Evolutionary conservation across 2,113 vertebrate genomes (phyloP), one percentile per base, ranked within the genome.

Genomic region (Gasterosteus nipponicus): DNA sequence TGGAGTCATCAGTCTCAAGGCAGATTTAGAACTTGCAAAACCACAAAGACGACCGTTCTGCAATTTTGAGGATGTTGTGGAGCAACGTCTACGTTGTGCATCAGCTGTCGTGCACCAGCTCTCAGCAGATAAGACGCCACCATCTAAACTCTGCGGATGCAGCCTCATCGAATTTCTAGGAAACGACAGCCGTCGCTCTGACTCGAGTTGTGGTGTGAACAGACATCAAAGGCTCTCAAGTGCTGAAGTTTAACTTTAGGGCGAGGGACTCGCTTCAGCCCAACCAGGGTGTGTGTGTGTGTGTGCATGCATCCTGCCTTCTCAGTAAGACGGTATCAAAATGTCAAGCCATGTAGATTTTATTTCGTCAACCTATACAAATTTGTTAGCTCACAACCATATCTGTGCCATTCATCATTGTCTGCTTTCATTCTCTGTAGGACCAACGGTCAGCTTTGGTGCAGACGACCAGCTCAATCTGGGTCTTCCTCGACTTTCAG

Each of bases 151-250:
- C 38, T 80, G 78, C 35, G 0, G 82, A 72, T 77, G 77, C 84
- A 49, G 53, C 16, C 38, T 29, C 59, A 15, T 29, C 39, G 9
- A 46, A 86, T 69, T 91, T 92, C 91, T 72, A 91, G 87, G 91
- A 92, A 92, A 89, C 29, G 1, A 53, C 69, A 77, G 63, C 31
- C 3, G 12, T 5, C 2, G 46, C 54, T 33, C 15, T 0, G 5
- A 15, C 15, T 18, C 12, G 35, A 54, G 65, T 63, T 77, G 70
- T 62, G 80, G 87, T 74, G 77, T 58, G 69, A 87, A 80, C 63
- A 68, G 60, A 69, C 76, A 78, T 68, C 72, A 79, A 66, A 47
- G 41, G 63, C 22, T 15, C n/a, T 41, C 2, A 7, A 73, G 62
- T 62, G 66, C 6, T 0, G 51, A 78, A 57, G 5, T n/a, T 3